A percentile compares a stretch with the other conserved stretches of the same genome.
These are phyloP conservation scores for Nipponacmea schrenckii DNA, from an alignment of 2,888 invertebrate genomes.

Conservation along the genomic window DNA sequence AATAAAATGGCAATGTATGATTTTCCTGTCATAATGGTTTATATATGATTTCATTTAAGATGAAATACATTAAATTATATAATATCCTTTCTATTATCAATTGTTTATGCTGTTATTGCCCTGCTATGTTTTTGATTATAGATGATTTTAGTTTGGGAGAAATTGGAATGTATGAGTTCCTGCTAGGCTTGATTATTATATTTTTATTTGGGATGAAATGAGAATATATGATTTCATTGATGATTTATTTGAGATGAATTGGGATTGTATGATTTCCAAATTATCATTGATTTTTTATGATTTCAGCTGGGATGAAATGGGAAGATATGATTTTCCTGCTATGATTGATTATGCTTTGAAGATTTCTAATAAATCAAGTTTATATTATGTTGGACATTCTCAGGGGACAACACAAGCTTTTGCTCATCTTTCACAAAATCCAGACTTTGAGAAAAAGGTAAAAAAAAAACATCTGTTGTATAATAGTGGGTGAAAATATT, in stretches of 20 bases:
- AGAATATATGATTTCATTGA: slow-evolving; percentile 85
- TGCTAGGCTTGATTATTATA: slow-evolving; percentile 70
- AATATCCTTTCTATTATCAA: slow-evolving; percentile 89
- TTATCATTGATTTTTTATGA: neutral
- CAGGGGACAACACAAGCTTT: slow-evolving; percentile 77
- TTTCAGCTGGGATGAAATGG: slow-evolving; percentile 88
- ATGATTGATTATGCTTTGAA: slow-evolving; percentile 79
- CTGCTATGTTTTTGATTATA: too few species aligned
- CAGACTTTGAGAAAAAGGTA: slow-evolving; percentile 50
- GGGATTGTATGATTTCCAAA: too few species aligned
- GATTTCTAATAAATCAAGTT: slow-evolving; percentile 72
- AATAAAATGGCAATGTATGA: neutral
- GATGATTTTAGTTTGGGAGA: slow-evolving; percentile 84
- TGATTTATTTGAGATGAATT: too few species aligned
- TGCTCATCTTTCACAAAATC: slow-evolving; percentile 53
- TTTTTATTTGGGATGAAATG: slow-evolving; percentile 86
- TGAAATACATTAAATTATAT: slow-evolving; percentile 85
- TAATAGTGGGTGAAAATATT: too few species aligned
- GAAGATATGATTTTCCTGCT: slow-evolving; percentile 85
- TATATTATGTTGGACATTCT: slow-evolving; percentile 88
- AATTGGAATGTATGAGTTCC: slow-evolving; percentile 86
- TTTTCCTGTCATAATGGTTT: too few species aligned
- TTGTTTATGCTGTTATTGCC: too few species aligned
- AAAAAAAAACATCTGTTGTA: slow-evolving; percentile 74
- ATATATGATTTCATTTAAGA: slow-evolving; percentile 77